phyloP scores from a whole-genome alignment of 2,888 invertebrate genomes.

The Latrodectus elegans region DNA sequence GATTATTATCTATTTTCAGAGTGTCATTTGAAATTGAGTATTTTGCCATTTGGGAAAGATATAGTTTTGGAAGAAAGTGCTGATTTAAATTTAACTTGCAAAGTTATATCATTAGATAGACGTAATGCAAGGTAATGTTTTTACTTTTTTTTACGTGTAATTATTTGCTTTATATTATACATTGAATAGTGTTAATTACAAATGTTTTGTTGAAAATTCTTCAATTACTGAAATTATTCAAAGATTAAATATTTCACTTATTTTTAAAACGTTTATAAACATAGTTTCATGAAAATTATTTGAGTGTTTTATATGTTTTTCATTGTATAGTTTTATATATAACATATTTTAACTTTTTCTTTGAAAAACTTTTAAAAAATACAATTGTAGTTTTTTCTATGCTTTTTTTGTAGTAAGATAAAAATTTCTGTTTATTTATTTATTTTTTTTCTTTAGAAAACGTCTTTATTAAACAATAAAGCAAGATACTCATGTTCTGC shows the following conservation, averaged over 20 bases:
- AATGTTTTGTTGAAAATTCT: background rate
- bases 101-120: constrained; percentile 29
- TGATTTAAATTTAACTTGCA: constrained; percentile 59
- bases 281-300: background rate
- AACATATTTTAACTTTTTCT: too few relatives aligned
- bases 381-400: too few relatives aligned
- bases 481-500: too few relatives aligned
- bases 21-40: constrained; percentile 31
- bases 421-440: too few relatives aligned
- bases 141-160: background rate
- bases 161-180: background rate
- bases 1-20: background rate
- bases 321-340: background rate
- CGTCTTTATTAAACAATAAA: too few relatives aligned
- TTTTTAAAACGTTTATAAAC: background rate
- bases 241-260: too few relatives aligned
- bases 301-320: background rate
- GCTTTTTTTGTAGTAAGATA: too few relatives aligned
- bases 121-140: constrained; percentile 21
- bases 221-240: background rate
- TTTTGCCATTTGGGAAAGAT: constrained; percentile 48
- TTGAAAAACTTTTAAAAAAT: too few relatives aligned
- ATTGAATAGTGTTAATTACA: background rate
- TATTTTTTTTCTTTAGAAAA: too few relatives aligned
- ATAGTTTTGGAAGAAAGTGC: constrained; percentile 53